Percentiles rank a stretch among this genome's conserved stretches.
Conservation (phyloP, 2,888 invertebrate species). For the Globia sparganii region DNA sequence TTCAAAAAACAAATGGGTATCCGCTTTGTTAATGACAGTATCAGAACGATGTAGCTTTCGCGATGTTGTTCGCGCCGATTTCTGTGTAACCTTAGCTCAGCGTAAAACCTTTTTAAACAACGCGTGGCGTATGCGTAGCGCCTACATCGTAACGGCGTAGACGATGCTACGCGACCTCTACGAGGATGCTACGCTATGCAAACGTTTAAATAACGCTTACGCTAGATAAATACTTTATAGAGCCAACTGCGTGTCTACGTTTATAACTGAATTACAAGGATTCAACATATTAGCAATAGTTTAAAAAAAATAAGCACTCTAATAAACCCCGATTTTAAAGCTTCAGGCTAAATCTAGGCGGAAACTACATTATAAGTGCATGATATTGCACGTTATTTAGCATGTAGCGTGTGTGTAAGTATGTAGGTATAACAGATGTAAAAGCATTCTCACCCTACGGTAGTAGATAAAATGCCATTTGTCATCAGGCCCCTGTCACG, state of each 20-base stretch:
- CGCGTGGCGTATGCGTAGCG: neutral
- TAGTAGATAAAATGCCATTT: conserved; percentile 51
- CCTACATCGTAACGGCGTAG: conserved; percentile 5
- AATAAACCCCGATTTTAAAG: neutral
- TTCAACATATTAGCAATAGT: neutral
- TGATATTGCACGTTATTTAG: conserved; percentile 1
- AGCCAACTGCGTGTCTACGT: neutral
- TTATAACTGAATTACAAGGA: no score
- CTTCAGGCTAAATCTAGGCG: neutral
- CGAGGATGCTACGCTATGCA: conserved; percentile 10
- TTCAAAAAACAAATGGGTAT: neutral
- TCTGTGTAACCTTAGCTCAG: no score
- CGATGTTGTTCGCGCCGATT: no score
- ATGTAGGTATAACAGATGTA: conserved; percentile 31
- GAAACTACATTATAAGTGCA: neutral
- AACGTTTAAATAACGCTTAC: conserved; percentile 2
- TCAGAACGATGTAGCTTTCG: neutral
- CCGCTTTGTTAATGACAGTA: neutral
- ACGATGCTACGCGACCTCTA: conserved; percentile 13
- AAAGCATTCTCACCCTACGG: conserved; percentile 25
- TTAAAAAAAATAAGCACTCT: neutral
- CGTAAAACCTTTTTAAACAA: neutral
- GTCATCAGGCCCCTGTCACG: conserved; percentile 49
- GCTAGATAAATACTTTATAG: neutral
- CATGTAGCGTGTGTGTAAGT: neutral